phyloP scores from a whole-genome alignment of 1,140 invertebrate genomes.

The Adelges cooleyi region DNA sequence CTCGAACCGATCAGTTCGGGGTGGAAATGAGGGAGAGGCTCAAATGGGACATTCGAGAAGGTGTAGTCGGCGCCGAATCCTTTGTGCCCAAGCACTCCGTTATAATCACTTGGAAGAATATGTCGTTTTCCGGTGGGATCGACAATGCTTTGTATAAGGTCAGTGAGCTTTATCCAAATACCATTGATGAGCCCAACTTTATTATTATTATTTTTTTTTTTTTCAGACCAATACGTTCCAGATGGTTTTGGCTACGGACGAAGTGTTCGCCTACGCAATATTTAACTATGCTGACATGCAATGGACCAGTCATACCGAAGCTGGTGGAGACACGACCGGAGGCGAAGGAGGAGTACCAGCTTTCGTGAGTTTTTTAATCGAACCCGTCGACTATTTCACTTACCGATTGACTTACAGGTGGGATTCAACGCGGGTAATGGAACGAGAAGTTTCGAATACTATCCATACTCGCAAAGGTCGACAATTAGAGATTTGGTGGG shows the following conservation, averaged over 20 bases:
- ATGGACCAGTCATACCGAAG: slow-evolving; percentile 85
- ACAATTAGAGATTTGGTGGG: slow-evolving; percentile 68
- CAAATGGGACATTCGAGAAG: slow-evolving; percentile 78
- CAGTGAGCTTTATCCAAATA: slow-evolving; percentile 35
- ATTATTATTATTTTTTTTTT: slow-evolving; percentile 19
- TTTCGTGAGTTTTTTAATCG: slow-evolving; percentile 52
- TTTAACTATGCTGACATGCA: slow-evolving; percentile 84
- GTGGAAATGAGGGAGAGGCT: slow-evolving; percentile 74
- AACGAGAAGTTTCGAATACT: slow-evolving; percentile 77
- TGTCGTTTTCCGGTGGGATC: slow-evolving; percentile 81
- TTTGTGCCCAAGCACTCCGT: slow-evolving; percentile 81
- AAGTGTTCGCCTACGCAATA: slow-evolving; percentile 85
- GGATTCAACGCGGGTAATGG: slow-evolving; percentile 94
- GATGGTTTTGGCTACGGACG: slow-evolving; percentile 82
- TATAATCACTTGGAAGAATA: slow-evolving; percentile 92
- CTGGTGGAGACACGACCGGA: slow-evolving; percentile 71
- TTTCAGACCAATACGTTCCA: slow-evolving; percentile 88
- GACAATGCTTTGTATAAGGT: slow-evolving; percentile 64
- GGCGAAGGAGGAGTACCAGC: slow-evolving; percentile 79
- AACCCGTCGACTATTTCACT: neutral
- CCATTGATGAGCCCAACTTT: neutral
- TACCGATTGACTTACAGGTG: too few relatives aligned
- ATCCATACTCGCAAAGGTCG: slow-evolving; percentile 77
- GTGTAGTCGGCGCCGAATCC: slow-evolving; percentile 78
- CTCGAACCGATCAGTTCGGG: slow-evolving; percentile 66